These are phyloP conservation scores for Tangara arthus DNA, from an alignment of 2,797 vertebrate species.

Conservation along the genomic window DNA sequence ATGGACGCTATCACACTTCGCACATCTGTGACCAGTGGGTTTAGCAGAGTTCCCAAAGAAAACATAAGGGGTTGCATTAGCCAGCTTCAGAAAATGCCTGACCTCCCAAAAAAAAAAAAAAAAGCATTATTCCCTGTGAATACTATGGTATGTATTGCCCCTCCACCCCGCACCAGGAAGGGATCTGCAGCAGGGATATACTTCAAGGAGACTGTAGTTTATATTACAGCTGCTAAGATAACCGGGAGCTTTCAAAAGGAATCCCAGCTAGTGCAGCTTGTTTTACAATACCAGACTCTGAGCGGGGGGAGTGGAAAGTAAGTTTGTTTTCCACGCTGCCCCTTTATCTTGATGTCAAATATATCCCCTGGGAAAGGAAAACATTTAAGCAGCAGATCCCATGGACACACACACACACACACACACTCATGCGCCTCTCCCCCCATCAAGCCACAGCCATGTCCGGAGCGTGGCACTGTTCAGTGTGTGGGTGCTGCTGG, in stretches of 20 bases:
- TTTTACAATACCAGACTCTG: slow-evolving; percentile 50
- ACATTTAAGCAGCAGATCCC: slow-evolving; percentile 67
- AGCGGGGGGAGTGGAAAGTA: neutral
- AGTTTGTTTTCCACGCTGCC: slow-evolving; percentile 69
- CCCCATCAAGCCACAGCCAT: neutral
- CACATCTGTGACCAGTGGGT: neutral
- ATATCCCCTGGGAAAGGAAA: slow-evolving; percentile 76
- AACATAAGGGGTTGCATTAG: neutral
- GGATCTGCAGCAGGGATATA: neutral
- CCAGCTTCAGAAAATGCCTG: neutral
- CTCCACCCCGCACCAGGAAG: neutral
- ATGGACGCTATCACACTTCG: neutral
- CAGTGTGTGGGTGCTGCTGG: neutral
- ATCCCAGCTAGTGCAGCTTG: neutral
- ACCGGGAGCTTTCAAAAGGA: slow-evolving; percentile 53
- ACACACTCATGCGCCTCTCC: neutral
- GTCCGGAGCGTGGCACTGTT: neutral
- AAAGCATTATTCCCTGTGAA: neutral
- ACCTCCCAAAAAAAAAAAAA: neutral
- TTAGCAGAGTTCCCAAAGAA: neutral
- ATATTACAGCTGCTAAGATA: slow-evolving; percentile 66
- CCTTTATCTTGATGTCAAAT: slow-evolving; percentile 75
- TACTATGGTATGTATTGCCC: neutral
- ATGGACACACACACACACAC: neutral
- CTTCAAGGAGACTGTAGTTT: slow-evolving; percentile 42